These are phyloP conservation scores for Tachina fera DNA, from an alignment of 2,888 invertebrate genomes.

Conservation along the genomic window DNA sequence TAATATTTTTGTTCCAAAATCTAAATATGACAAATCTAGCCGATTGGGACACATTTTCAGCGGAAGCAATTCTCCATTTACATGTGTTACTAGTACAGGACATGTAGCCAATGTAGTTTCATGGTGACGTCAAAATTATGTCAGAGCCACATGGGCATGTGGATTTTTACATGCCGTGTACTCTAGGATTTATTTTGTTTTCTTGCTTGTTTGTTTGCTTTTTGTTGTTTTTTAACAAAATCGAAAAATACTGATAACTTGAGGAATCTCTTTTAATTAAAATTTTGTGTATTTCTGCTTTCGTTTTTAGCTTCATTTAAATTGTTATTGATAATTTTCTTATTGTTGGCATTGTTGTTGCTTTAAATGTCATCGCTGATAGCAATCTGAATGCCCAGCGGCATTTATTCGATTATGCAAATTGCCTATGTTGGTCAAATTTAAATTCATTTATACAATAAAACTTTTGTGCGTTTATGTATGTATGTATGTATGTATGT, in stretches of 20 bases:
- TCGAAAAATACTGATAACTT: slow-evolving; percentile 23
- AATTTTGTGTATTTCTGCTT: slow-evolving; percentile 21
- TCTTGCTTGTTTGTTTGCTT: too few species aligned
- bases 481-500: background rate
- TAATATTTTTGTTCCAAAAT: too few species aligned
- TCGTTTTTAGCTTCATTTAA: slow-evolving; percentile 31
- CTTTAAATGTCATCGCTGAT: slow-evolving; percentile 55
- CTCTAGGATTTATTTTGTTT: too few species aligned
- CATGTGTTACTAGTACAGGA: too few species aligned
- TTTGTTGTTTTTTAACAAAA: background rate
- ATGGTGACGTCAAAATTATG: too few species aligned
- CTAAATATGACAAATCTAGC: too few species aligned
- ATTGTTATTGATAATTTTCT: slow-evolving; percentile 54
- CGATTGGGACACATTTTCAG: too few species aligned
- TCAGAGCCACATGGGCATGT: too few species aligned
- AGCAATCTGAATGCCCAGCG: slow-evolving; percentile 48
- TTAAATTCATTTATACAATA: background rate
- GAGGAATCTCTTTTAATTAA: slow-evolving; percentile 47
- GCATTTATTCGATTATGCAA: slow-evolving; percentile 56
- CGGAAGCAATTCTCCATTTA: too few species aligned
- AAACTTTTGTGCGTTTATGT: background rate
- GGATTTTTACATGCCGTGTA: too few species aligned
- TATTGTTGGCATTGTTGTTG: slow-evolving; percentile 37
- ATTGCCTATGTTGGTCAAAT: slow-evolving; percentile 41
- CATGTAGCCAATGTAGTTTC: too few species aligned